Evolutionary conservation across 2,888 invertebrate genomes (phyloP).

Genomic region (Tenthredo mesomela): DNA sequence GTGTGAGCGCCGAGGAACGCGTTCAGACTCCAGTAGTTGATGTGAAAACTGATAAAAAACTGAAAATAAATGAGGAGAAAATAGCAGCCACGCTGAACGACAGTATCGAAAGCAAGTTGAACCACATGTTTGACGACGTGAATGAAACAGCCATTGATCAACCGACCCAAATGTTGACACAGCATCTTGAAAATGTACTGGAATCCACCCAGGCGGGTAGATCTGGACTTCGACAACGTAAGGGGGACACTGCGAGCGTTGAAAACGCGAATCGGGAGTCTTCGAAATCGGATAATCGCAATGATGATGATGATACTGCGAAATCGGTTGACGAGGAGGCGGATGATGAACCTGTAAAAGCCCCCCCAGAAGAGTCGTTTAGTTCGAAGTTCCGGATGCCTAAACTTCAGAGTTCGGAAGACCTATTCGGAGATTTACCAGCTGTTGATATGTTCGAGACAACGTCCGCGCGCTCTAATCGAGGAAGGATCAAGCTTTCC

Average conservation of each 20-base stretch:
- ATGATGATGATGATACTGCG: neutral
- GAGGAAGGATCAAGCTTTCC: neutral
- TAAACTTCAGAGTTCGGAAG: constrained; percentile 57
- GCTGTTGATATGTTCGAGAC: constrained; percentile 68
- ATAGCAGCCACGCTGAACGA: constrained; percentile 59
- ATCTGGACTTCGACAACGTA: neutral
- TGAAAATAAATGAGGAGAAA: neutral
- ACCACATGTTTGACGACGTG: constrained; percentile 65
- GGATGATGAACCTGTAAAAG: neutral
- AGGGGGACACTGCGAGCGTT: neutral
- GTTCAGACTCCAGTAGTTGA: neutral
- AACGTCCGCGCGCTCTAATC: constrained; percentile 48
- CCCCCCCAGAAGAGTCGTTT: neutral
- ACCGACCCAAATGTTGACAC: constrained; percentile 66
- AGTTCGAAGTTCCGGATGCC: constrained; percentile 51
- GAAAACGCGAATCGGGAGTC: neutral
- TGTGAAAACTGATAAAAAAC: neutral
- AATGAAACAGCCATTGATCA: constrained; percentile 57
- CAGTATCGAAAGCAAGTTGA: constrained; percentile 64
- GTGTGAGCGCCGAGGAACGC: neutral
- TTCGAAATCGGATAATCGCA: neutral
- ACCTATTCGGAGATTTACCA: constrained; percentile 67
- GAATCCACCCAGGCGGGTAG: constrained; percentile 60
- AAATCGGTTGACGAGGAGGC: neutral
- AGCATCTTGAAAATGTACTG: constrained; percentile 66